Base-by-base conservation (phyloP, 2,888 invertebrate species). In the Branchellion lobata region DNA sequence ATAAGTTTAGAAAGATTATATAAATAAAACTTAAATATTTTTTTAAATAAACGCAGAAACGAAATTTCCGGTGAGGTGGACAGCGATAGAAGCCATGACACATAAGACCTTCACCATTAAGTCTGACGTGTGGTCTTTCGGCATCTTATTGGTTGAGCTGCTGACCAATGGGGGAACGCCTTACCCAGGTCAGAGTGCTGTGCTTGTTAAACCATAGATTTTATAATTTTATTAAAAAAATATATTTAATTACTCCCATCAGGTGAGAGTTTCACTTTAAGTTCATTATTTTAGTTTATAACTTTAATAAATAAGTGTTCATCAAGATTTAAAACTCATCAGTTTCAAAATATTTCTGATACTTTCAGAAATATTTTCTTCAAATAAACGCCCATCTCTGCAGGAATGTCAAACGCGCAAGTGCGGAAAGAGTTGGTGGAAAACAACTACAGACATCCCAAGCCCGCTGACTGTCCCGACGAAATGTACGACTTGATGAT, bases 111-210 rank as follows among this genome's bases (percentile, higher is more conserved):
- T 99, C 89, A 96, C 96, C 53, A 97, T 98, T 84, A 99, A 99
- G 89, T 96, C 96, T 71, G 99, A 99, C 88, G 97, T 99, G 0
- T 99, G 98, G 99, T 96, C 96, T 0, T 97, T 94, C 86, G 97
- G 96, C 76, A 94, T 97, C 83, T 89, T 96, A 21, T 89, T 97
- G 11, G 95, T 95, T 93, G 96, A 97, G 88, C 89, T 97, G 53
- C 94, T 96, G 87, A 97, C 97, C 11, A 93, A 94, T 85, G 96
- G 97, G 79, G 96, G 96, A 90, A 94, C 96, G 85, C 98, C 98
- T 81, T 99, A 98, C 90, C 96, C 97, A 69, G 97, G 91, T 91
- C 51, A 18, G n/a, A n/a, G n/a, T n/a, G n/a, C n/a, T n/a, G n/a
- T n/a, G n/a, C n/a, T n/a, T n/a, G n/a, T n/a, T n/a, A n/a, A n/a